A percentile compares a stretch with the other conserved stretches of the same genome.
phyloP scores from a whole-genome alignment of 2,888 invertebrate species.

The Pheosia gnoma region DNA sequence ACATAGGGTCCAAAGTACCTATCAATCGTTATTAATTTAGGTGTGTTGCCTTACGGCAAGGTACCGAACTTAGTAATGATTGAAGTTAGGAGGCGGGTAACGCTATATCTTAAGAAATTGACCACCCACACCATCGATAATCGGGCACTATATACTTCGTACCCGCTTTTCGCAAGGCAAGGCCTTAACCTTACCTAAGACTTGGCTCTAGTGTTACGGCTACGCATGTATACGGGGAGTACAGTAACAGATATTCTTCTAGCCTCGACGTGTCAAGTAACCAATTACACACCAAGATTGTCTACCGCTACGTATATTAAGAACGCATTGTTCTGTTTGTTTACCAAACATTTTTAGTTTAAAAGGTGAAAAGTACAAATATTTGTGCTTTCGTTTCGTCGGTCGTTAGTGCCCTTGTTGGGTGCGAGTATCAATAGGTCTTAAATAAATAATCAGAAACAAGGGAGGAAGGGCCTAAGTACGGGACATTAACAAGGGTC shows the following conservation, averaged over 20 bases:
- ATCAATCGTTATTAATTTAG: no score
- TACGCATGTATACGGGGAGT: no score
- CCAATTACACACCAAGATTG: constrained; percentile 1
- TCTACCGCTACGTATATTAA: not conserved
- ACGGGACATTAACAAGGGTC: constrained; percentile 82
- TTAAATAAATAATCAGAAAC: constrained; percentile 81
- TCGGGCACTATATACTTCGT: no score
- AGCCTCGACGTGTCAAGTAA: not conserved
- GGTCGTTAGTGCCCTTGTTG: constrained; percentile 45
- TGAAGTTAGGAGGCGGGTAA: no score
- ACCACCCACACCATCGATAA: no score
- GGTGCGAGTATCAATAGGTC: constrained; percentile 70
- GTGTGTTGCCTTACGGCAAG: no score
- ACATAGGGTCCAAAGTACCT: no score
- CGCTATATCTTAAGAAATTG: no score
- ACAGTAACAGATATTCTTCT: not conserved
- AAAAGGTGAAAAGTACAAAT: constrained; percentile 20
- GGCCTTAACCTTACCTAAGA: no score
- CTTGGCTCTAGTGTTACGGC: no score
- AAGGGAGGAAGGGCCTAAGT: constrained; percentile 77
- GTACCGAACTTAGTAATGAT: no score
- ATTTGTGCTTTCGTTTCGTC: constrained; percentile 33
- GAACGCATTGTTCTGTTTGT: not conserved
- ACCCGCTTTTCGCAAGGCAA: no score
- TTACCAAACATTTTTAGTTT: constrained; percentile 14